Evolutionary conservation across 2,888 invertebrate genomes (phyloP), one percentile per base, ranked within the genome.

Genomic region (Mythimna ferrago): DNA sequence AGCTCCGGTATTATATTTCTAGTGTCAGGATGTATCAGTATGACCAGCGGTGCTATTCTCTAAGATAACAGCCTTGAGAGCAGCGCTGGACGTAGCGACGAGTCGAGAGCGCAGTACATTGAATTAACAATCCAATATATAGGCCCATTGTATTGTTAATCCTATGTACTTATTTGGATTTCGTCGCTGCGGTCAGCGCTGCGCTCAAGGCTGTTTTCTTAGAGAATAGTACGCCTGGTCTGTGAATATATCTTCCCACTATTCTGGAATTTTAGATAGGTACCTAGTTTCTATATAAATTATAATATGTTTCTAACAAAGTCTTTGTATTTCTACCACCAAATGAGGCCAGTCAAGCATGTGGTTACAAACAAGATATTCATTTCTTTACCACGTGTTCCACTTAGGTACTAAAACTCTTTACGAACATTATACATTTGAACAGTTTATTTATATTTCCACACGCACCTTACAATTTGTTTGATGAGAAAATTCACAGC

Each of bases 321-420:
- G 58, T 66, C 35, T 76, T 70, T 66, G 64, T 67, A 57, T 57
- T 71, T 51, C 26, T 32, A 58, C 41, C 61, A 75, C 38, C n/a
- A 74, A 76, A 79, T 71, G 66, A 63, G 79, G 82, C 21, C 73
- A 81, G 78, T 66, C 72, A 67, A 68, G 69, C 67, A 66, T 78
- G 76, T 76, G 78, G 75, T 83, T 76, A 71, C 62, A 68, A 51
- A 65, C 69, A 70, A 57, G 32, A 71, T 81, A 81, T 81, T 81
- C 71, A 84, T 81, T 78, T 71, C 78, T 73, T 53, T 61, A 66
- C 73, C 62, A 62, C 68, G 64, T 71, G 76, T 26, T 64, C 66
- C 41, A 73, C 71, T 73, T 70, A 38, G 38, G 9, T 38, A 66
- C 62, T 44, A 66, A 56, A 56, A 58, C 19, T 63, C 53, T 63